These are phyloP conservation scores for western clawed frog (Xenopus tropicalis) DNA, from an alignment of 2,113 vertebrate species.

Conservation along the genomic window DNA sequence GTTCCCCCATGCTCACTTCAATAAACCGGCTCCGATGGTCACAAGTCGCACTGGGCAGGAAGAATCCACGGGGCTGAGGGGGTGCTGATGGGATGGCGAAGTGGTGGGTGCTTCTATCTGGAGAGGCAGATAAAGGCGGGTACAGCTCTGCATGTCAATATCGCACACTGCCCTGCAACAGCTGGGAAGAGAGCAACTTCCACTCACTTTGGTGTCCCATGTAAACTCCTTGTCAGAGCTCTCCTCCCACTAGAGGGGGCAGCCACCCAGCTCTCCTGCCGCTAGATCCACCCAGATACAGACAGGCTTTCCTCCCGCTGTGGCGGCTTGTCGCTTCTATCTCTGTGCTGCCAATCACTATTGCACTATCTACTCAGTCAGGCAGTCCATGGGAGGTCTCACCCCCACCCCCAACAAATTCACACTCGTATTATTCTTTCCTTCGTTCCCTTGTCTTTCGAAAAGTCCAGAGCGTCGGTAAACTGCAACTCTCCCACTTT, in stretches of 20 bases:
- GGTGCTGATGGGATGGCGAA: conserved; percentile 9
- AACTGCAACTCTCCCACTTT: too few species aligned
- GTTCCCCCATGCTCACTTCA: conserved; percentile 51
- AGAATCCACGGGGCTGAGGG: conserved; percentile 12
- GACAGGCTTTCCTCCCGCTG: background rate
- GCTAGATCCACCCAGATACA: conserved; percentile 21
- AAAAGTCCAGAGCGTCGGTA: too few species aligned
- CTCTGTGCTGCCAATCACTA: conserved; percentile 10
- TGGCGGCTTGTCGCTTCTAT: background rate
- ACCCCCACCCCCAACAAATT: too few species aligned
- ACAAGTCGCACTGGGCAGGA: background rate
- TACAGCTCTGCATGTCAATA: conserved; percentile 41
- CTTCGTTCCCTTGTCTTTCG: too few species aligned
- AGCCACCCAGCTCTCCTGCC: conserved; percentile 27
- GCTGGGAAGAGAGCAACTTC: conserved; percentile 26
- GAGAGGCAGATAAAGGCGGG: conserved; percentile 42
- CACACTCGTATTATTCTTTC: too few species aligned
- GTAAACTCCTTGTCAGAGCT: conserved; percentile 22
- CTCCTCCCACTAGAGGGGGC: conserved; percentile 52
- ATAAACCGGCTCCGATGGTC: background rate
- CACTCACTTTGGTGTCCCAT: conserved; percentile 42
- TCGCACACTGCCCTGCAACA: conserved; percentile 16
- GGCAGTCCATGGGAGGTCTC: background rate
- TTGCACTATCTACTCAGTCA: background rate
- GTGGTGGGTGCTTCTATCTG: conserved; percentile 37